Conservation (phyloP, 2,888 invertebrate genomes). For the Anthrax anthrax region DNA sequence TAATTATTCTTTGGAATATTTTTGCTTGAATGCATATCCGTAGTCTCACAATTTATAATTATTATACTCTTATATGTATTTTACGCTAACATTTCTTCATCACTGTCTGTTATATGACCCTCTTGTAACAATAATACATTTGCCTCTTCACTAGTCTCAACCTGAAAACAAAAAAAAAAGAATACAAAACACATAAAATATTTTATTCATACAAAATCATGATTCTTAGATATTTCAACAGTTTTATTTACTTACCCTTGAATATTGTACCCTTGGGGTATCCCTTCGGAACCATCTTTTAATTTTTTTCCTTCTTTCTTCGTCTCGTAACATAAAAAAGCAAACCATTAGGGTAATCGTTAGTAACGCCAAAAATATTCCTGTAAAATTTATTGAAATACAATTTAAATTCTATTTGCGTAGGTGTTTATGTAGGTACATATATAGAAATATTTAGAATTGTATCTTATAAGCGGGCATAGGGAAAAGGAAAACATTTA, state of each 20-base stretch:
- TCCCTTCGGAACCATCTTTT: not conserved
- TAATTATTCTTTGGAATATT: too few relatives aligned
- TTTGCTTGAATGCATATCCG: too few relatives aligned
- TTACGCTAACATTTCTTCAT: conserved; percentile 11
- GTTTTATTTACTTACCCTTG: not conserved
- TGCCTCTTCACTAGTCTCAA: conserved; percentile 11
- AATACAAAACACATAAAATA: too few relatives aligned
- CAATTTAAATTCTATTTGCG: too few relatives aligned
- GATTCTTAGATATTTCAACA: too few relatives aligned
- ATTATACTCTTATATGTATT: too few relatives aligned
- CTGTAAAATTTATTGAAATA: not conserved
- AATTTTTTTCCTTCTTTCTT: not conserved
- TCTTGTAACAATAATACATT: conserved; percentile 8
- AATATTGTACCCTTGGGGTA: not conserved
- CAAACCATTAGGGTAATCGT: not conserved
- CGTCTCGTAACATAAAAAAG: not conserved
- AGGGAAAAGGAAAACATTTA: too few relatives aligned
- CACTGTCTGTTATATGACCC: conserved; percentile 9
- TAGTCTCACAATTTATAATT: too few relatives aligned
- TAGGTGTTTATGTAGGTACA: too few relatives aligned
- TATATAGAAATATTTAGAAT: too few relatives aligned
- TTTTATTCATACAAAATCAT: too few relatives aligned
- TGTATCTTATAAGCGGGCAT: too few relatives aligned
- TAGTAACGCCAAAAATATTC: not conserved
- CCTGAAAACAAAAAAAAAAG: conserved; percentile 7